phyloP scores from a whole-genome alignment of 2,113 vertebrate species.

The Smithornis capensis region DNA sequence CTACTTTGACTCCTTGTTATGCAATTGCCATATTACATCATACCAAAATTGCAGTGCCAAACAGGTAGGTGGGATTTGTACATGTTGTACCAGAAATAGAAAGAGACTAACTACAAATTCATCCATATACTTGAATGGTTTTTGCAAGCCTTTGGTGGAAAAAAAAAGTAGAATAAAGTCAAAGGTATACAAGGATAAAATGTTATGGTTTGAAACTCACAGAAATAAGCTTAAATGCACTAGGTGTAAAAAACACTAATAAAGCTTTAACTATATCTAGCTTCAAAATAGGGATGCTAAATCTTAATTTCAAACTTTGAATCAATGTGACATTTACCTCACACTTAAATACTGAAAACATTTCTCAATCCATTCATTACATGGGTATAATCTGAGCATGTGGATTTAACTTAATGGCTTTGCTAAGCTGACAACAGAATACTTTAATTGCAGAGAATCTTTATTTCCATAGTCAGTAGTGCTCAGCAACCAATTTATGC shows the following conservation, averaged over 20 bases:
- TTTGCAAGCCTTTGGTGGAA: neutral
- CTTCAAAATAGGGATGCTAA: neutral
- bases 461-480: neutral
- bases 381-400: neutral
- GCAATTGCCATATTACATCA: neutral
- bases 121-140: neutral
- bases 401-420: neutral
- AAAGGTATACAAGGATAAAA: neutral
- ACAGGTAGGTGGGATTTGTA: neutral
- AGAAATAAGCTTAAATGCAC: neutral
- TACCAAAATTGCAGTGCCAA: neutral
- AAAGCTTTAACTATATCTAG: neutral
- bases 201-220: neutral
- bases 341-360: neutral
- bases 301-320: neutral
- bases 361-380: neutral
- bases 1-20: neutral
- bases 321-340: neutral
- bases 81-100: neutral
- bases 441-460: neutral
- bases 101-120: neutral
- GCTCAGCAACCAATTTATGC: neutral
- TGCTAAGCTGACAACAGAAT: neutral
- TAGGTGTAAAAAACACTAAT: neutral
- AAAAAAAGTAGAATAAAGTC: neutral